Evolutionary conservation across 2,888 invertebrate species (phyloP).

Genomic region (Sarcophaga caerulescens): DNA sequence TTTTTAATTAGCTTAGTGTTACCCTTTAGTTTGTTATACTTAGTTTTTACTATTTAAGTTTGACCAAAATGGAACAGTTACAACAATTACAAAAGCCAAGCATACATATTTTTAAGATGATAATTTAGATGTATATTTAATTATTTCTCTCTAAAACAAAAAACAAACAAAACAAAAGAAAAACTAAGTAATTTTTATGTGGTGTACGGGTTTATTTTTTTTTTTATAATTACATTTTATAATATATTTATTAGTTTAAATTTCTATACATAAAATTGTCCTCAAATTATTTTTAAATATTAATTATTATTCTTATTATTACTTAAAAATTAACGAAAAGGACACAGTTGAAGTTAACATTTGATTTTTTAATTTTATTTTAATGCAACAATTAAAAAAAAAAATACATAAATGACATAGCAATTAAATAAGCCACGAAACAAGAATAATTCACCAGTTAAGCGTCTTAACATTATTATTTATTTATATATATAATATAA

Average conservation of each 20-base stretch:
- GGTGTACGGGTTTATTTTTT: conserved; percentile 69
- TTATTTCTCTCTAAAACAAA: conserved; percentile 10
- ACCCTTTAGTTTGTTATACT: conserved; percentile 13
- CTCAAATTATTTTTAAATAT: conserved; percentile 41
- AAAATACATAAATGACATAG: conserved; percentile 3
- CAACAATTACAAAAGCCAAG: conserved; percentile 30
- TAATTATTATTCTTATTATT: conserved; percentile 39
- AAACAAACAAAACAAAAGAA: conserved; percentile 23
- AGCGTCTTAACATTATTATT: background rate
- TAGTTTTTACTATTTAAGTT: conserved; percentile 42
- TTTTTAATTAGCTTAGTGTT: conserved; percentile 30
- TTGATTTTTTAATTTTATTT: conserved; percentile 72
- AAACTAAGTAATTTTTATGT: conserved; percentile 57
- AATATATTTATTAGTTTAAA: conserved; percentile 50
- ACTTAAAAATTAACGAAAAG: conserved; percentile 60
- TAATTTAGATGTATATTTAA: conserved; percentile 31
- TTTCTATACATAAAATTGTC: conserved; percentile 30
- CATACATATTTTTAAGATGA: conserved; percentile 50
- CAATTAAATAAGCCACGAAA: conserved; percentile 41
- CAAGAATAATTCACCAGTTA: background rate
- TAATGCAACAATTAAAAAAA: conserved; percentile 40
- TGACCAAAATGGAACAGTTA: conserved; percentile 34
- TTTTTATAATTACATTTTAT: conserved; percentile 21
- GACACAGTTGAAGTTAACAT: conserved; percentile 79
- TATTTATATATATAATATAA: background rate